Base-by-base conservation (phyloP, 2,888 invertebrate species). In the Pinctada fucata region DNA sequence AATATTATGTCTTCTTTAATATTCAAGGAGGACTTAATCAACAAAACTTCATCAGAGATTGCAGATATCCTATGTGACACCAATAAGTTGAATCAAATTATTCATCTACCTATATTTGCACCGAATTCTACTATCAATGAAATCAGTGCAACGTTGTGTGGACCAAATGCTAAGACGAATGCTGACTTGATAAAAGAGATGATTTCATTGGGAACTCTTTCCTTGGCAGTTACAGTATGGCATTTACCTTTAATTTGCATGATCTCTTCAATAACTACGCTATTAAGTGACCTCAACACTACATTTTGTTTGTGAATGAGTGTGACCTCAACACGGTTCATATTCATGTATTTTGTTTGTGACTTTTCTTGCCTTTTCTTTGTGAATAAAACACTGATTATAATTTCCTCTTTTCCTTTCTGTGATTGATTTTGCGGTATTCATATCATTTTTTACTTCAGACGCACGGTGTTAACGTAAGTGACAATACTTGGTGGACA, bases 1-100 rank as follows among this genome's bases (percentile, higher is more conserved):
- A n/a, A n/a, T n/a, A n/a, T n/a, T n/a, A n/a, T n/a, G n/a, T n/a
- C n/a, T n/a, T n/a, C n/a, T n/a, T n/a, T n/a, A n/a, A n/a, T n/a
- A n/a, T n/a, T n/a, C n/a, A n/a, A 86, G 86, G 52, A 72, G 0
- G 8, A 45, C 1, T 77, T 85, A 70, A 67, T 84, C 6, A 82
- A 82, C 64, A 52, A 79, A 13, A 75, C 85, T 10, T 80, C 82
- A 10, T 72, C 80, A 0, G 78, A 80, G 13, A 72, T 88, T 67
- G 63, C 52, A 47, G 65, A 73, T 5, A 58, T 79, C 13, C 63
- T 83, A 5, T 83, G 83, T 58, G 49, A 75, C 13, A n/a, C 69
- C 10, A 64, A 49, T 63, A 50, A 74, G 50, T 66, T 82, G 4
- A 68, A 67, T 31, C 31, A 79, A n/a, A 48, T 69, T 31, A 64